These are phyloP conservation scores for Physocephala rufipes DNA, from an alignment of 2,888 invertebrate species.

Conservation along the genomic window DNA sequence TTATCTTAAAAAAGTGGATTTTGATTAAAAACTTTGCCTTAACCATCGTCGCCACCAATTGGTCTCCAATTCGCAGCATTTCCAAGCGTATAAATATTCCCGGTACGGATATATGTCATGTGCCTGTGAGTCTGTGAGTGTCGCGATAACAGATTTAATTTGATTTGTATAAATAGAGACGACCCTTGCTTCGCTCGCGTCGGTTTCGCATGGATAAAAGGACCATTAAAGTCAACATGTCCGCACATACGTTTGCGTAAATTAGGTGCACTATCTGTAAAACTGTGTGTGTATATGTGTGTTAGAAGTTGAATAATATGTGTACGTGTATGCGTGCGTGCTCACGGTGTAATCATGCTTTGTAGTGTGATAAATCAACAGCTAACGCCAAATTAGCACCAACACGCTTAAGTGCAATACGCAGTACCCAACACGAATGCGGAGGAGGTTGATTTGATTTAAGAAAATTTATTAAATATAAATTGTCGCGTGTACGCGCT, in stretches of 20 bases:
- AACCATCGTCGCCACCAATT: no score
- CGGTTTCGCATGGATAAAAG: neutral
- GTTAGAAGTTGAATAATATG: neutral
- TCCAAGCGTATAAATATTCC: no score
- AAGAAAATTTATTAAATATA: no score
- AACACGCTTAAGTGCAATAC: neutral
- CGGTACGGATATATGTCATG: no score
- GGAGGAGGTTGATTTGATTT: neutral
- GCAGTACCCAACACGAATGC: neutral
- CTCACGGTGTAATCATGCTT: neutral
- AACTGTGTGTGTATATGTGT: no score
- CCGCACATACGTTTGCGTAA: no score
- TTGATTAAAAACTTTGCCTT: no score
- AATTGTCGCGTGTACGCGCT: no score
- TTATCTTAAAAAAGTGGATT: no score
- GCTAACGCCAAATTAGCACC: slow-evolving; percentile 21
- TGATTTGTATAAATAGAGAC: slow-evolving; percentile 37
- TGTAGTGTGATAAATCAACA: slow-evolving; percentile 24
- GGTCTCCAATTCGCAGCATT: no score
- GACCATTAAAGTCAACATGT: neutral
- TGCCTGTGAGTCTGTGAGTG: slow-evolving; percentile 10
- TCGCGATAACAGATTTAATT: slow-evolving; percentile 36
- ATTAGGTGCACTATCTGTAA: no score
- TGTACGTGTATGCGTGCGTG: neutral
- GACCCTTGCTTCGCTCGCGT: slow-evolving; percentile 7